A percentile compares a stretch with the other conserved stretches of the same genome.
Conservation (phyloP, 2,797 vertebrate species). For the Pipistrellus nathusii region DNA sequence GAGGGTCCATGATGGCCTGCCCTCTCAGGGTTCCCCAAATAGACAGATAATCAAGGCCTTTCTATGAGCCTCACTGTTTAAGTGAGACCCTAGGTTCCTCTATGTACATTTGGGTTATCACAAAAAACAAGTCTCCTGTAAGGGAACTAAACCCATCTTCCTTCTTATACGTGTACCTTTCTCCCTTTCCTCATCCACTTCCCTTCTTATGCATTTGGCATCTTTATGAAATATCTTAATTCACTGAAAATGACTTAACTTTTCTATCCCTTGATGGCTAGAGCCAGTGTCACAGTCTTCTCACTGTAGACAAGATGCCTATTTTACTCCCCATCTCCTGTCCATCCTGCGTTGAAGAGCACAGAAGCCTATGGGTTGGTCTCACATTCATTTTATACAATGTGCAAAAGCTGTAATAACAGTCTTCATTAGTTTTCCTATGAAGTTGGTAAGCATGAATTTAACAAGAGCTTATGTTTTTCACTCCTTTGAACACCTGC, state of each 20-base stretch:
- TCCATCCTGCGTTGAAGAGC: neutral
- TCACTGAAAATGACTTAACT: neutral
- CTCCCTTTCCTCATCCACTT: neutral
- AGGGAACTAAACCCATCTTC: neutral
- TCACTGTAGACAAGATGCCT: neutral
- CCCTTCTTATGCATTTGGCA: neutral
- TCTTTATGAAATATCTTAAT: neutral
- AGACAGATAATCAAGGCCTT: too few relatives aligned
- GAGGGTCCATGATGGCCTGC: neutral
- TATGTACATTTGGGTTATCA: neutral
- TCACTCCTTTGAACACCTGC: neutral
- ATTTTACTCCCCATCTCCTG: neutral
- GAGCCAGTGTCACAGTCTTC: neutral
- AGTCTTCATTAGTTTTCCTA: neutral
- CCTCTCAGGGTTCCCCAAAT: neutral
- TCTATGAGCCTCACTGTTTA: neutral
- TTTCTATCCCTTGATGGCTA: neutral
- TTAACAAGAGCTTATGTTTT: neutral
- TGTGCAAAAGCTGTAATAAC: neutral
- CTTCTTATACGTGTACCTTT: neutral
- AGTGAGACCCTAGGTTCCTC: too few relatives aligned
- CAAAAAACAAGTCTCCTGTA: neutral
- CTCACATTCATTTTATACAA: neutral
- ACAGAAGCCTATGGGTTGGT: neutral
- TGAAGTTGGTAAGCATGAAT: constrained; percentile 1